Base-by-base conservation (phyloP, 2,113 vertebrate species). In the Euleptes europaea region DNA sequence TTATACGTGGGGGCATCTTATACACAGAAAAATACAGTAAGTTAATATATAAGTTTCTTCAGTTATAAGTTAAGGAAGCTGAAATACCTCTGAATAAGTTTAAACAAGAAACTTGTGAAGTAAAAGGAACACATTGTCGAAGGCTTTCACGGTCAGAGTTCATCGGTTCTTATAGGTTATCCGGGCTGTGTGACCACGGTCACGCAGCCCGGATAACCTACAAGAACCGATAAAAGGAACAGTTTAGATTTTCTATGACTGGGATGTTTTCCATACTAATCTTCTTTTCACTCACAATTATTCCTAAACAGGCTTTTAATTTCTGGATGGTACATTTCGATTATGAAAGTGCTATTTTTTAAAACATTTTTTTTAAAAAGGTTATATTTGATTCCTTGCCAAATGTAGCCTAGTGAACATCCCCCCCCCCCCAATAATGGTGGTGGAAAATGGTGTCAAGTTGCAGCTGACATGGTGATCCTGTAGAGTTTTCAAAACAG, bases 261-360 rank as follows among this genome's bases (percentile, higher is more conserved):
- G 31, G 23, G 10, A 72, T 63, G 10, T 60, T 63, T 72, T 74
- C 76, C 63, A 65, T 1, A 75, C 40, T 74, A 4, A 92, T 38
- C 12, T 38, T 31, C 12, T 77, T 0, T 0, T 78, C 71, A 54
- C 66, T 44, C 5, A 80, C 67, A 85, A 26, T 5, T 90, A 57
- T 81, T 86, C 90, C 14, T 33, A 78, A 51, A 5, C 3, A 80
- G 26, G 5, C 12, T 49, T 72, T 78, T 3, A 1, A 54, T 3
- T 76, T 84, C 44, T 70, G 80, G 83, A 40, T 40, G 3, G 17
- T 80, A 42, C 57, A 60, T 70, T 80, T 91, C 51, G 84, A 80
- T 57, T 8, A 47, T 17, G n/a, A 69, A 13, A 63, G 1, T 40
- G 7, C 17, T n/a, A n/a, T n/a, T n/a, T 86, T 44, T 63, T 54